Base-by-base conservation (phyloP, 2,797 vertebrate genomes). In the Buceros bicornis region DNA sequence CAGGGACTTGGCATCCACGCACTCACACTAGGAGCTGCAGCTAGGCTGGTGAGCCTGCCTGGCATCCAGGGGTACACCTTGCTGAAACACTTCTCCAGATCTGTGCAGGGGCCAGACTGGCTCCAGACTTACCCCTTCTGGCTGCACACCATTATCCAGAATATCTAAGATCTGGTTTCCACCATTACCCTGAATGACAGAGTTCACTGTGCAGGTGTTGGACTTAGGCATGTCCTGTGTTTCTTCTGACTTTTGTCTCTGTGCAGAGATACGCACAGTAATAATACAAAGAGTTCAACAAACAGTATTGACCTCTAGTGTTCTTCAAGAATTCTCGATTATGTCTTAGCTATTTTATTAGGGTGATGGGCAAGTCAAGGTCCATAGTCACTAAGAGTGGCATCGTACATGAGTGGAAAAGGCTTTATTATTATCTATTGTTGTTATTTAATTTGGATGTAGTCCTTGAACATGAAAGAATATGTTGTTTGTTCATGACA, bases 141-240 rank as follows among this genome's bases (percentile, higher is more conserved):
- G 33, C 33, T 33, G 3, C 0, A 0, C 37, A 40, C 37, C 2
- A 0, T 71, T 42, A 35, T 6, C 18, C 18, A 14, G 74, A 51
- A n/a, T 29, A 57, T 51, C 42, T 21, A 17, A 51, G 28, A 21
- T 74, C 45, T 24, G 8, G 40, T 67, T 85, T 72, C 20, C 33
- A 53, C 31, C 6, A 0, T 43, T 42, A 16, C 33, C 43, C 47
- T 37, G 54, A 58, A 31, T 26, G 54, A 64, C 26, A 72, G 17
- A 78, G 26, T 12, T 54, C 22, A 26, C 29, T 33, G 22, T 76
- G 16, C 31, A 40, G 20, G 5, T 28, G 6, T 51, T 70, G 54
- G 43, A 54, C 21, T 60, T 64, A 18, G 18, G 11, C 50, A n/a
- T 33, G 17, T 62, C 60, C 37, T 20, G 13, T 16, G 31, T 50